Evolutionary conservation across 2,888 invertebrate species (phyloP).

Genomic region (Phortica okadai): DNA sequence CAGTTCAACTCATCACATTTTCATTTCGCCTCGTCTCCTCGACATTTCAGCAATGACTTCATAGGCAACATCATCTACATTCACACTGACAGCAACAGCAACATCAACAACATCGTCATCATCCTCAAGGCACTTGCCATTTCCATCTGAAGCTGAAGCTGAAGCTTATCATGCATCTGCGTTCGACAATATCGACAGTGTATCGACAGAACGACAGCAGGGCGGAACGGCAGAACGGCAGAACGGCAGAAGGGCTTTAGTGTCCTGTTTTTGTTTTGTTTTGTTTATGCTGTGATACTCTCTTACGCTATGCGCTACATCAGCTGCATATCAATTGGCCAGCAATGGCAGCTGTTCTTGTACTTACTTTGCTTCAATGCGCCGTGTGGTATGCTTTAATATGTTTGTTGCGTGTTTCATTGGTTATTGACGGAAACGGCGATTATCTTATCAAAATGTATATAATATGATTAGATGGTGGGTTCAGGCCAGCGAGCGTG

Average conservation of each 20-base stretch:
- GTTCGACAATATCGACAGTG: not conserved
- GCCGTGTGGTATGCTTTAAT: slow-evolving; percentile 26
- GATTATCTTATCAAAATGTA: slow-evolving; percentile 39
- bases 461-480: not conserved
- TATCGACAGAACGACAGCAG: not conserved
- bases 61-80: not conserved
- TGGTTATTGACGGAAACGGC: slow-evolving; percentile 25
- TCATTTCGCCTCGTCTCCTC: not conserved
- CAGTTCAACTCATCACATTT: not conserved
- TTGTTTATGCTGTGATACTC: slow-evolving; percentile 15
- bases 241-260: not conserved
- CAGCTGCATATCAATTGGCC: slow-evolving; percentile 57
- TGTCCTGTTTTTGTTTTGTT: slow-evolving; percentile 2
- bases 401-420: slow-evolving; percentile 26
- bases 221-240: not conserved
- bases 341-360: not conserved
- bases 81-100: not conserved
- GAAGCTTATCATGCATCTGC: not conserved
- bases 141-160: not conserved
- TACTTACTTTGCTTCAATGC: not conserved
- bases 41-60: not conserved
- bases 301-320: slow-evolving; percentile 47
- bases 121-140: not conserved
- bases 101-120: not conserved
- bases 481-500: not conserved